Conservation (phyloP, 2,113 vertebrate genomes). For the Seriola quinqueradiata region DNA sequence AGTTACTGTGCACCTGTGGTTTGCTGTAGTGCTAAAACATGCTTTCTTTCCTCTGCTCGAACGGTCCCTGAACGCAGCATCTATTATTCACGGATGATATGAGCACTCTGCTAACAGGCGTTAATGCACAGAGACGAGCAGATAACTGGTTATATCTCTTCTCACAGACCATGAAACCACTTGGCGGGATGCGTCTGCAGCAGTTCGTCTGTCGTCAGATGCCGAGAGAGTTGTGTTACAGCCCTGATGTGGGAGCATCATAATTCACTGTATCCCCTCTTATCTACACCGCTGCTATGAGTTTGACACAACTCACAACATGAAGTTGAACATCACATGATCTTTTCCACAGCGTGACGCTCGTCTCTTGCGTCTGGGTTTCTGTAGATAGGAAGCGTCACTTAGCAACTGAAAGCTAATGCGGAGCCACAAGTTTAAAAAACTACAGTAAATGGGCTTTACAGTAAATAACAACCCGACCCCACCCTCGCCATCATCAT, state of each 20-base stretch:
- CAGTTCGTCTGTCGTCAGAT: too few species aligned
- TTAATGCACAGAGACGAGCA: conserved; percentile 2
- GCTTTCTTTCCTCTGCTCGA: not conserved
- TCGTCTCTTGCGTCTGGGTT: too few species aligned
- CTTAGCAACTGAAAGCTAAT: not conserved
- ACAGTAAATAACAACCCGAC: not conserved
- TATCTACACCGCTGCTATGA: too few species aligned
- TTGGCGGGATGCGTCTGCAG: not conserved
- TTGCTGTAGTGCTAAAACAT: too few species aligned
- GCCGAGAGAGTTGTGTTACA: too few species aligned
- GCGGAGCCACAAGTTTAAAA: not conserved
- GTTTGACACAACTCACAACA: too few species aligned
- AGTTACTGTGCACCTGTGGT: too few species aligned
- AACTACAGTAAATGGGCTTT: not conserved
- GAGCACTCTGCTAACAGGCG: conserved; percentile 1
- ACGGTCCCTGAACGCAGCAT: conserved; percentile 23
- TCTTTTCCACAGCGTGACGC: too few species aligned
- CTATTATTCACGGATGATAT: conserved; percentile 2
- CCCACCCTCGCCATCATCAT: conserved; percentile 7
- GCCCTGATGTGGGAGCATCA: too few species aligned
- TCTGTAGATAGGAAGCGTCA: not conserved
- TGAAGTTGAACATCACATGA: too few species aligned
- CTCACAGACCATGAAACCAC: not conserved
- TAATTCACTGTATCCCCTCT: too few species aligned
- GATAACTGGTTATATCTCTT: not conserved